These are phyloP conservation scores for Sylvietta virens DNA, from an alignment of 2,113 vertebrate genomes.

Conservation along the genomic window DNA sequence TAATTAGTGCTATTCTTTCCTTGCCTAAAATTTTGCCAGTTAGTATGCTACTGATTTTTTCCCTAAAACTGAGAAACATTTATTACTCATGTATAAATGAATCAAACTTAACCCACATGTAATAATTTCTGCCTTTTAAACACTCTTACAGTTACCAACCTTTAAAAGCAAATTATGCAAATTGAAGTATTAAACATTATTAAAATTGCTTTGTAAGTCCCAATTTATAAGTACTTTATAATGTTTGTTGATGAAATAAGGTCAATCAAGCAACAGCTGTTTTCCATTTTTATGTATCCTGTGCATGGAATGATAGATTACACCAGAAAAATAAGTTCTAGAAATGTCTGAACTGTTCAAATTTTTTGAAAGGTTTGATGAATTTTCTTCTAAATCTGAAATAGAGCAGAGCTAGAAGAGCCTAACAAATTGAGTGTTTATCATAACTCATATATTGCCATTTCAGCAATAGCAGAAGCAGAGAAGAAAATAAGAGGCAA, in stretches of 20 bases:
- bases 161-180: neutral
- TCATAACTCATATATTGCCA: neutral
- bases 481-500: neutral
- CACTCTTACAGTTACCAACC: neutral
- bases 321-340: neutral
- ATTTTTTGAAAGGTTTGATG: neutral
- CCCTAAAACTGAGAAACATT: neutral
- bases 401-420: neutral
- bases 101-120: neutral
- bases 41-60: neutral
- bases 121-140: neutral
- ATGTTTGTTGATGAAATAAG: neutral
- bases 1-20: neutral
- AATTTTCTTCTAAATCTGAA: neutral
- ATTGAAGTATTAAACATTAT: neutral
- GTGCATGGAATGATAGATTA: neutral
- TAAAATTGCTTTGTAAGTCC: neutral
- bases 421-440: neutral
- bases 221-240: neutral
- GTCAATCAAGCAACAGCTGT: neutral
- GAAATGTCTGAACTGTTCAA: neutral
- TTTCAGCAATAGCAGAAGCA: neutral
- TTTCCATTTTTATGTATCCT: neutral
- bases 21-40: neutral
- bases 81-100: neutral